Percentiles rank a stretch among this genome's conserved stretches.
These are phyloP conservation scores for Sebastes kiyomatsui DNA, from an alignment of 2,797 vertebrate species.

Conservation along the genomic window DNA sequence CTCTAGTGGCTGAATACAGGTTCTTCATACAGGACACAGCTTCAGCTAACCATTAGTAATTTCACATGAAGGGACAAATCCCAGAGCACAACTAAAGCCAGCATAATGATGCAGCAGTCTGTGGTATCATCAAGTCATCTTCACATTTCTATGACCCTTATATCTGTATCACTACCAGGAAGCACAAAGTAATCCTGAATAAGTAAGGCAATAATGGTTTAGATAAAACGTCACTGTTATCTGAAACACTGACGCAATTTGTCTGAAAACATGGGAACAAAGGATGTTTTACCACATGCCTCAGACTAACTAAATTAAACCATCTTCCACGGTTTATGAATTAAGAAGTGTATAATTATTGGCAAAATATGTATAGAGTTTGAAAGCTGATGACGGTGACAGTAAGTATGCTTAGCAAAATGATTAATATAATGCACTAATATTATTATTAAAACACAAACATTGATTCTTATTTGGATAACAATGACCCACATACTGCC, in stretches of 20 bases:
- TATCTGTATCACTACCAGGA: background rate
- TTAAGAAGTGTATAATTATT: background rate
- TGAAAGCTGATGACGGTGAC: background rate
- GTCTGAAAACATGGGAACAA: background rate
- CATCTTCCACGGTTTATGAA: background rate
- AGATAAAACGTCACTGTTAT: background rate
- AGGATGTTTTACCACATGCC: background rate
- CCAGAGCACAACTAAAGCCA: background rate
- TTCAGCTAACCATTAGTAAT: background rate
- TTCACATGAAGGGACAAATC: background rate
- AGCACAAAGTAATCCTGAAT: background rate
- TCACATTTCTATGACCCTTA: background rate
- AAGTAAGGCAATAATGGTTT: background rate
- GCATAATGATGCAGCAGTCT: background rate
- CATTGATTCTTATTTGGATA: background rate
- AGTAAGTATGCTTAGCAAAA: background rate
- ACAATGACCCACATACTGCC: background rate
- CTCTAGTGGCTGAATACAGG: conserved; percentile 69
- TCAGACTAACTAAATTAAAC: background rate
- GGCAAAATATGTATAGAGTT: background rate
- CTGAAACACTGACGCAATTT: background rate
- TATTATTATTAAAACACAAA: background rate
- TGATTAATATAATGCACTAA: background rate
- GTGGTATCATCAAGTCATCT: background rate
- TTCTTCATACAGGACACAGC: background rate